A percentile compares a stretch with the other conserved stretches of the same genome.
These are phyloP conservation scores for Hydractinia echinata DNA, from an alignment of 30 jellyfish, hydroid and myxozoan species.

Conservation along the genomic window DNA sequence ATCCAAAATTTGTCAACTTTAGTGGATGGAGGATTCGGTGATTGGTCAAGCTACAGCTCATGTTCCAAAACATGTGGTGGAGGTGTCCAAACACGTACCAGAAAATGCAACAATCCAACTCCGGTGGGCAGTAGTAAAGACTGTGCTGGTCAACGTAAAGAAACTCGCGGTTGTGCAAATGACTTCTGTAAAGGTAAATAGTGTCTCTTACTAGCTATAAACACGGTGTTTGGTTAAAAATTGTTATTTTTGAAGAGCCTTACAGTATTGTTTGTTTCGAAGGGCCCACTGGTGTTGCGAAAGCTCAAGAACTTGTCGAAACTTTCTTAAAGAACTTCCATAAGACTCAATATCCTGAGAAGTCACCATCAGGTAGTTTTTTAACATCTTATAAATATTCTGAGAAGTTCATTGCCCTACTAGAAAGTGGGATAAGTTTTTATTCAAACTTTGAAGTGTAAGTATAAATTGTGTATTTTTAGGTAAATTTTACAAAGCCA, in stretches of 20 bases:
- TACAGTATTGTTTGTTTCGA: neutral
- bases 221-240: neutral
- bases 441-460: neutral
- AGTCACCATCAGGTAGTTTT: slow-evolving; percentile 30
- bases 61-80: slow-evolving; percentile 8
- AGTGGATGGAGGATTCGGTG: slow-evolving; percentile 16
- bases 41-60: neutral
- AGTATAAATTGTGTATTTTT: neutral
- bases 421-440: neutral
- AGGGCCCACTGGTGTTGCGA: slow-evolving; percentile 22
- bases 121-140: neutral
- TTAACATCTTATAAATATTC: neutral
- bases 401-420: neutral
- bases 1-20: neutral
- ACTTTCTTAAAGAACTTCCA: slow-evolving; percentile 11
- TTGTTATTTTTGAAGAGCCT: neutral
- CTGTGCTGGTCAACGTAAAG: neutral
- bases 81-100: neutral
- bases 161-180: neutral
- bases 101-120: slow-evolving; percentile 8
- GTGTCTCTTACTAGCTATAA: neutral
- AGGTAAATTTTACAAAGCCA: slow-evolving; percentile 73
- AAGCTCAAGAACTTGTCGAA: slow-evolving; percentile 22
- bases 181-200: slow-evolving; percentile 3
- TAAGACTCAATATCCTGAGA: slow-evolving; percentile 9